Percentiles rank a stretch among this genome's conserved stretches.
Evolutionary conservation across 92 coral and sea anemone species (phyloP).

Genomic region (Porites lobata): DNA sequence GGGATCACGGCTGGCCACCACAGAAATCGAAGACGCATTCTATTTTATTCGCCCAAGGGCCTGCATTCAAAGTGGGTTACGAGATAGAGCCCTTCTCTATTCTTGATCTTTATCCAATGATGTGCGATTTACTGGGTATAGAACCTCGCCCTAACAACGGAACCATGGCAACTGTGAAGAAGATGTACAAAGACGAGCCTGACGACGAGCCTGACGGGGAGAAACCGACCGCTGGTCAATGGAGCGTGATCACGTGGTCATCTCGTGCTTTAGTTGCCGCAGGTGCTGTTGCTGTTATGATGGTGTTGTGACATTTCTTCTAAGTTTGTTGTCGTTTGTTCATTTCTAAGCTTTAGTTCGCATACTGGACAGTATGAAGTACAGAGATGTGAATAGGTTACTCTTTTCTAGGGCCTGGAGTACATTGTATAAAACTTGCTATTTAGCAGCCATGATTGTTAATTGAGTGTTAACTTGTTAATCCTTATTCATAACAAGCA

Average conservation of each 20-base stretch:
- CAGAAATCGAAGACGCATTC: constrained; percentile 60
- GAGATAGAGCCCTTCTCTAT: constrained; percentile 75
- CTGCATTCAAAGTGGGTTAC: constrained; percentile 85
- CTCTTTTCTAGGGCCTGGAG: too few relatives aligned
- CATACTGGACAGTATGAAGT: too few relatives aligned
- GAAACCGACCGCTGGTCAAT: constrained; percentile 22
- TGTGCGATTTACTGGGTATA: constrained; percentile 91
- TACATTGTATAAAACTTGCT: too few relatives aligned
- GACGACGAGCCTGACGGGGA: background rate
- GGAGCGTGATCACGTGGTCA: constrained; percentile 18
- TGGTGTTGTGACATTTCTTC: background rate
- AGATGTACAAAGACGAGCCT: constrained; percentile 47
- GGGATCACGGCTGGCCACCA: constrained; percentile 75
- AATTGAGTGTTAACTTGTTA: too few relatives aligned
- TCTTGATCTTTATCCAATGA: constrained; percentile 85
- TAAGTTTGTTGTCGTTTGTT: too few relatives aligned
- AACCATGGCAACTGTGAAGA: constrained; percentile 76
- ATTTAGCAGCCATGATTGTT: too few relatives aligned
- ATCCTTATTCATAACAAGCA: too few relatives aligned
- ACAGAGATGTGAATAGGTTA: too few relatives aligned
- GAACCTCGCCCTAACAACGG: constrained; percentile 89
- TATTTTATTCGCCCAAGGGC: constrained; percentile 92
- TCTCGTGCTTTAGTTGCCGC: background rate
- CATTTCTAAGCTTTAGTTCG: too few relatives aligned
- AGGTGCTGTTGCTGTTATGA: background rate